A percentile compares a stretch with the other conserved stretches of the same genome.
Evolutionary conservation across 2,888 invertebrate genomes (phyloP).

Genomic region (Spicauda simplicius): DNA sequence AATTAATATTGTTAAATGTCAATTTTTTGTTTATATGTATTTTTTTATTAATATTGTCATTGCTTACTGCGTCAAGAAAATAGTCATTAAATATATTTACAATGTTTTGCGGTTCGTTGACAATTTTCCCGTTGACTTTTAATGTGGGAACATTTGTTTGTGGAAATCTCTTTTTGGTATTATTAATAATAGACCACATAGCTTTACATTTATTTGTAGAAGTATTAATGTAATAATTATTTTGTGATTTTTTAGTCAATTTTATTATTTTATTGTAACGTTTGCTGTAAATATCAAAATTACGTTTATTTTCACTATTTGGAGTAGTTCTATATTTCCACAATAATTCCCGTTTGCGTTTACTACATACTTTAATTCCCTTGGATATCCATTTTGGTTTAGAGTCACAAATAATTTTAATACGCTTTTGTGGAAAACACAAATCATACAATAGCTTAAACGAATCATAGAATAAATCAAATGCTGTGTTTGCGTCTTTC

Average conservation of each 20-base stretch:
- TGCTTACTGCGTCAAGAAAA: neutral
- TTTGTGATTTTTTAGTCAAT: slow-evolving; percentile 4
- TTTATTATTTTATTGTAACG: neutral
- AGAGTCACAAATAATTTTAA: neutral
- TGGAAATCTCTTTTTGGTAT: neutral
- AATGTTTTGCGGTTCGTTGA: neutral
- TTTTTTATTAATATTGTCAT: no score
- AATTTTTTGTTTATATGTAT: no score
- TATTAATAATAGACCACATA: slow-evolving; percentile 3
- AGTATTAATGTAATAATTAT: slow-evolving; percentile 1
- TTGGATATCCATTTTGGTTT: slow-evolving; percentile 15
- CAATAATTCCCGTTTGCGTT: slow-evolving; percentile 3
- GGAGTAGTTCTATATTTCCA: neutral
- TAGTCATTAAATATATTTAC: neutral
- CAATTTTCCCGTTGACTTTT: neutral
- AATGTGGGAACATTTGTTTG: neutral
- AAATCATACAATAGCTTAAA: slow-evolving; percentile 8
- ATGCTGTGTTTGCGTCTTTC: slow-evolving; percentile 3
- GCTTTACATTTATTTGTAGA: neutral
- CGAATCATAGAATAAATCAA: neutral
- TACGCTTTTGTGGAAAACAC: slow-evolving; percentile 5
- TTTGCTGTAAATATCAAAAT: neutral
- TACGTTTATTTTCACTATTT: neutral
- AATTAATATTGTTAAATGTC: no score
- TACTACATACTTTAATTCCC: slow-evolving; percentile 2